These are phyloP conservation scores for Zeus faber DNA, from an alignment of 2,113 vertebrate genomes.

Conservation along the genomic window DNA sequence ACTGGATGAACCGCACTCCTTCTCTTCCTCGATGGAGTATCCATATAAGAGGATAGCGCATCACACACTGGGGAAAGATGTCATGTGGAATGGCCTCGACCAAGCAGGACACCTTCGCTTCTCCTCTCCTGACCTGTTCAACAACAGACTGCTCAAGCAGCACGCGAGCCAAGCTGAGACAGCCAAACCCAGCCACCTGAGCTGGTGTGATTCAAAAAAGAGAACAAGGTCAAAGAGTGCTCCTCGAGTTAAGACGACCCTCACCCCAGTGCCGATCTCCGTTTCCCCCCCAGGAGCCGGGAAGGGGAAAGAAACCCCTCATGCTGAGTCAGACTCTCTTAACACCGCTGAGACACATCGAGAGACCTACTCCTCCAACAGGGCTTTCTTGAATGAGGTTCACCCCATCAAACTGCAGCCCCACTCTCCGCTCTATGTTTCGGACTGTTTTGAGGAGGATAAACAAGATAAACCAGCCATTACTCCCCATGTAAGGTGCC, in stretches of 20 bases:
- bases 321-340: constrained; percentile 63
- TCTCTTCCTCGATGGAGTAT: constrained; percentile 76
- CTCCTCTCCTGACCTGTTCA: constrained; percentile 71
- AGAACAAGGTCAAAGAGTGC: constrained; percentile 87
- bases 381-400: constrained; percentile 86
- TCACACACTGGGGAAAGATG: constrained; percentile 65
- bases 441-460: constrained; percentile 81
- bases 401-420: constrained; percentile 95
- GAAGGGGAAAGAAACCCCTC: constrained; percentile 74
- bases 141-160: constrained; percentile 60
- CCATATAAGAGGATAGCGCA: constrained; percentile 64
- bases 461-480: constrained; percentile 64
- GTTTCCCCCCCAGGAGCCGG: constrained; percentile 70
- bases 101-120: constrained; percentile 74
- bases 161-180: constrained; percentile 54
- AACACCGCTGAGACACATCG: constrained; percentile 65
- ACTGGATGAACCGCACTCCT: constrained; percentile 80
- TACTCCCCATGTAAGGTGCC: constrained; percentile 88
- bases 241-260: constrained; percentile 78
- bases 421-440: constrained; percentile 84
- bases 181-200: constrained; percentile 61
- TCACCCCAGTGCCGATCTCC: constrained; percentile 80
- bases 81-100: constrained; percentile 70
- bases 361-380: constrained; percentile 73
- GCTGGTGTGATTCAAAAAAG: constrained; percentile 75